phyloP scores from a whole-genome alignment of 1,140 invertebrate species.

The Drosophila santomea region DNA sequence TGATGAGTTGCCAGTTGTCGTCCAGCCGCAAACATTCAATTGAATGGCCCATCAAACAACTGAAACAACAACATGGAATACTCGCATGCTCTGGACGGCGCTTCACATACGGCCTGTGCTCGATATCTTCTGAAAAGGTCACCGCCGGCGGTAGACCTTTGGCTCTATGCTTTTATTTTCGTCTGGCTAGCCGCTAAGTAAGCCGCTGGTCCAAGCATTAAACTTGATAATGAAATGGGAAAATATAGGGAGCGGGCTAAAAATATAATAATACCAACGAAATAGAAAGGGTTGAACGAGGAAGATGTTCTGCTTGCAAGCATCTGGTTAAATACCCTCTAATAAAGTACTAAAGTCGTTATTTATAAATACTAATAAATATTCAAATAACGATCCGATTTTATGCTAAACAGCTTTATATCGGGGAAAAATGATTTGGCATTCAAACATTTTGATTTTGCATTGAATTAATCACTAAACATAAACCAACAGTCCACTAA shows the following conservation, averaged over 20 bases:
- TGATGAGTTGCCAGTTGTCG: constrained; percentile 52
- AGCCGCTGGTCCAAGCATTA: constrained; percentile 57
- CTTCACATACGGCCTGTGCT: constrained; percentile 23
- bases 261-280: constrained; percentile 1
- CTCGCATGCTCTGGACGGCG: constrained; percentile 17
- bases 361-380: too few species aligned
- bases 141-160: constrained; percentile 36
- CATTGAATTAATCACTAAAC: too few species aligned
- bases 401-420: too few species aligned
- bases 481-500: too few species aligned
- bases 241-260: constrained; percentile 32
- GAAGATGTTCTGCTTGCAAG: neutral
- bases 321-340: neutral
- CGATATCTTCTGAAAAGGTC: constrained; percentile 38
- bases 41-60: constrained; percentile 48
- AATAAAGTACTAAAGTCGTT: too few species aligned
- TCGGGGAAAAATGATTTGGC: too few species aligned
- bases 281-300: too few species aligned
- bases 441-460: too few species aligned
- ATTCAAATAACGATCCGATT: too few species aligned
- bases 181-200: constrained; percentile 50
- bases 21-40: constrained; percentile 69
- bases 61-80: constrained; percentile 33
- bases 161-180: constrained; percentile 23
- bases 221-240: constrained; percentile 76